phyloP scores from a whole-genome alignment of 2,797 vertebrate species.

The Macroramphosus scolopax region DNA sequence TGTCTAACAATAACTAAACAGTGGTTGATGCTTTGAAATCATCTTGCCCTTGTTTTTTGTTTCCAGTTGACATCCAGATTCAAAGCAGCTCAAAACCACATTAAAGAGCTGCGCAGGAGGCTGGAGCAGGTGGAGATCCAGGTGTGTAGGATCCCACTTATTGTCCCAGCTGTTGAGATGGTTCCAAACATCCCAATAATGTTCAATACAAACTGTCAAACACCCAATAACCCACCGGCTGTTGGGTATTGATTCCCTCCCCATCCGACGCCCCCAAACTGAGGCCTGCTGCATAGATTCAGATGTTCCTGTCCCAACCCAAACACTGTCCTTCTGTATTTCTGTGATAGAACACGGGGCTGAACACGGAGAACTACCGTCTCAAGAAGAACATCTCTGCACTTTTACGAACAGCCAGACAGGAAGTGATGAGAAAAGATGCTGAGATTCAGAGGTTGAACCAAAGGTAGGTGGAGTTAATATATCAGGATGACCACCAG shows the following conservation, averaged over 20 bases:
- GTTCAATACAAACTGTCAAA: no score
- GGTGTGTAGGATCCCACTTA: slow-evolving; percentile 69
- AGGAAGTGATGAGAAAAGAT: slow-evolving; percentile 93
- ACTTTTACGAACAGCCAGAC: slow-evolving; percentile 91
- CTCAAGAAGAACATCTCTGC: slow-evolving; percentile 97
- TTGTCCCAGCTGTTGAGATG: no score
- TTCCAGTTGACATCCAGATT: slow-evolving; percentile 87
- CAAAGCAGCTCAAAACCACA: slow-evolving; percentile 87
- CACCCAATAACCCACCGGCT: no score
- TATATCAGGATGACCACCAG: not conserved
- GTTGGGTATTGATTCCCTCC: no score
- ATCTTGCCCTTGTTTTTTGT: slow-evolving; percentile 22
- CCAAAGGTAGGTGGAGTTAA: slow-evolving; percentile 78
- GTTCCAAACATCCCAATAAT: no score
- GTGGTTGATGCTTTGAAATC: no score
- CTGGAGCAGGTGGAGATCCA: slow-evolving; percentile 87
- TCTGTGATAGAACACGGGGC: slow-evolving; percentile 81
- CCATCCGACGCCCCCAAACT: no score
- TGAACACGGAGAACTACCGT: slow-evolving; percentile 86
- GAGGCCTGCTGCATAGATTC: no score
- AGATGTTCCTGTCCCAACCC: no score
- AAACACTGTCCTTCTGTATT: slow-evolving; percentile 3
- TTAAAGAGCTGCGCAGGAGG: slow-evolving; percentile 84
- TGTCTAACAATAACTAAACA: no score
- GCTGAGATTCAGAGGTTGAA: slow-evolving; percentile 89